A percentile compares a stretch with the other conserved stretches of the same genome.
Conservation (phyloP, 92 coral and sea anemone genomes). For the Epizoanthus rinbou region DNA sequence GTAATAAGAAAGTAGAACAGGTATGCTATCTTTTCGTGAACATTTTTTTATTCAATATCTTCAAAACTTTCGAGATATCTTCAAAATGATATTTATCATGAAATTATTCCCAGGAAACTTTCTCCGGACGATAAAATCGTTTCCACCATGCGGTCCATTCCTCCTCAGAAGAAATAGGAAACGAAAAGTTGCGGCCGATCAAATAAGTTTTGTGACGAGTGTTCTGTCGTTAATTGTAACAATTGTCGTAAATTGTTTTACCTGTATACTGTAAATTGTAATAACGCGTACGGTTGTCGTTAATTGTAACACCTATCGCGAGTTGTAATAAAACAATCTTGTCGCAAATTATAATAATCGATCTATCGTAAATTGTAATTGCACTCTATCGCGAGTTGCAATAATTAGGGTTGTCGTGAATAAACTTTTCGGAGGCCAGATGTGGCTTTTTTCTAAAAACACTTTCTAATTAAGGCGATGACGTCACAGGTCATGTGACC, state of each 20-base stretch:
- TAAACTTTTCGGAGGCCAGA: conserved; percentile 1
- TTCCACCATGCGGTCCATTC: conserved; percentile 19
- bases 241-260: conserved; percentile 9
- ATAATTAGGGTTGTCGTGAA: not conserved
- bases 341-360: not conserved
- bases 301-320: not conserved
- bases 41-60: no score
- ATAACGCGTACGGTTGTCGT: conserved; percentile 15
- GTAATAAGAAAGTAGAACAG: not conserved
- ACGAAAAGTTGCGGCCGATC: conserved; percentile 14
- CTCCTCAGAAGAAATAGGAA: conserved; percentile 8
- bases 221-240: no score
- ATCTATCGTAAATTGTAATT: conserved; percentile 15
- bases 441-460: not conserved
- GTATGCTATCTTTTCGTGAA: conserved; percentile 12
- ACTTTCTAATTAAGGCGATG: conserved; percentile 5
- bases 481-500: conserved; percentile 8
- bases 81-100: not conserved
- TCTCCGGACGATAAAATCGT: conserved; percentile 17
- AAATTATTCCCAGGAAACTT: no score
- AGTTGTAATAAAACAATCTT: conserved; percentile 2
- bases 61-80: no score
- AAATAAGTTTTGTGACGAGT: conserved; percentile 14
- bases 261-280: conserved; percentile 14
- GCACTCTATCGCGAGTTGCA: conserved; percentile 6